phyloP scores from a whole-genome alignment of 2,888 invertebrate genomes.

The Nesidiocoris tenuis region DNA sequence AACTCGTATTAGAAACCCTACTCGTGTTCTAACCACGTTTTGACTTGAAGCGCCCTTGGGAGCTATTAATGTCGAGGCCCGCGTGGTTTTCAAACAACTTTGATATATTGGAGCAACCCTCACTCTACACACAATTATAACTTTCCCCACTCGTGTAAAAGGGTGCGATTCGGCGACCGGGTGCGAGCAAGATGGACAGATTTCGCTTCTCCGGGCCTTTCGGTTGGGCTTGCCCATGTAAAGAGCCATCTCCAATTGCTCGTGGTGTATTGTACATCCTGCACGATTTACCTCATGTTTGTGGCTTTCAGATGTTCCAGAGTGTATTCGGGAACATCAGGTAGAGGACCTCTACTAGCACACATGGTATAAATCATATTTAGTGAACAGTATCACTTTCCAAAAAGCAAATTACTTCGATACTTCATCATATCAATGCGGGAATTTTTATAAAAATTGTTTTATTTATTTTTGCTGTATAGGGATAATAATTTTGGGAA shows the following conservation, averaged over 20 bases:
- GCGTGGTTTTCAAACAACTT: conserved; percentile 43
- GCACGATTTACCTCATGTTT: background rate
- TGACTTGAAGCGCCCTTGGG: conserved; percentile 41
- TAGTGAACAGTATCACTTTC: no score
- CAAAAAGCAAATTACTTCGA: no score
- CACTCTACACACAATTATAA: conserved; percentile 26
- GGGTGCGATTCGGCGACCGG: background rate
- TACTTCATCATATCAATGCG: no score
- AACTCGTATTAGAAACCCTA: conserved; percentile 33
- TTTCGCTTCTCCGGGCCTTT: conserved; percentile 1
- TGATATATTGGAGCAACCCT: conserved; percentile 35
- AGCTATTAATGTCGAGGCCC: conserved; percentile 37
- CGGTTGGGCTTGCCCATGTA: background rate
- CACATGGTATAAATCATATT: no score
- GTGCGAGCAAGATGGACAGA: background rate
- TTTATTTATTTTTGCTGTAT: no score
- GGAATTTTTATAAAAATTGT: no score
- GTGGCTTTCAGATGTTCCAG: no score
- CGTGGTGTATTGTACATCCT: background rate
- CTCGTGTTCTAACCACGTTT: conserved; percentile 29
- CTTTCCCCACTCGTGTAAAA: background rate
- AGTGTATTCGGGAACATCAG: background rate
- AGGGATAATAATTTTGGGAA: no score
- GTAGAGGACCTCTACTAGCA: background rate
- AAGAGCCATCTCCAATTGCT: background rate